These are phyloP conservation scores for Trachymyrmex cornetzi DNA, from an alignment of 1,140 invertebrate species.

Conservation along the genomic window DNA sequence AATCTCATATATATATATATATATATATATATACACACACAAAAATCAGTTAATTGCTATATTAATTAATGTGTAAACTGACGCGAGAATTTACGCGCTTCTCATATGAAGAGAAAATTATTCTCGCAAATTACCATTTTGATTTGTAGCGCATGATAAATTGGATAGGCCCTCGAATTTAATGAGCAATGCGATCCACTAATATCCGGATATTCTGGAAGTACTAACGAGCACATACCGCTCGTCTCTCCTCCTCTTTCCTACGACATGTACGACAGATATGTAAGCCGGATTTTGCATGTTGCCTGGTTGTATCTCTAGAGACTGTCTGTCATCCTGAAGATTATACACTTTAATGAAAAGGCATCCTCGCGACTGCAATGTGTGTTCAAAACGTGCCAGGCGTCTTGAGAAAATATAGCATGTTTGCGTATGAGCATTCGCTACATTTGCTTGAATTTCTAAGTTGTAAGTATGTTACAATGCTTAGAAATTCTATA, in stretches of 20 bases:
- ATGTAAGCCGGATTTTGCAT: slow-evolving; percentile 49
- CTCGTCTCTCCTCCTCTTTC: background rate
- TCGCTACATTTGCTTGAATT: background rate
- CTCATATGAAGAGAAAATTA: slow-evolving; percentile 30
- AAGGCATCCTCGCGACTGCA: slow-evolving; percentile 11
- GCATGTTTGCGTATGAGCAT: slow-evolving; percentile 23
- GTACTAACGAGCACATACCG: slow-evolving; percentile 45
- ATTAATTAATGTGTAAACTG: background rate
- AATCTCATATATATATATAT: background rate
- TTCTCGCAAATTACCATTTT: slow-evolving; percentile 39
- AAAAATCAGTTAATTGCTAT: background rate
- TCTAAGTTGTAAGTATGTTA: background rate
- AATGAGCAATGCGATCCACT: slow-evolving; percentile 56
- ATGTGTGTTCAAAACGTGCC: slow-evolving; percentile 44
- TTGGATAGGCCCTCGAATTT: slow-evolving; percentile 53
- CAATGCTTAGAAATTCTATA: background rate
- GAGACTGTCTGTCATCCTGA: slow-evolving; percentile 44
- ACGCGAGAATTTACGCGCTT: slow-evolving; percentile 13
- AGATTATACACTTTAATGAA: slow-evolving; percentile 66
- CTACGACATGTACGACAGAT: slow-evolving; percentile 19
- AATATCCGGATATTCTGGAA: slow-evolving; percentile 51
- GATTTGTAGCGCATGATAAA: slow-evolving; percentile 29
- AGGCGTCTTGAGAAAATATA: slow-evolving; percentile 44
- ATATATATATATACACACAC: background rate
- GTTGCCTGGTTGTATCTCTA: slow-evolving; percentile 39